Evolutionary conservation across 2,888 invertebrate species (phyloP), one percentile per base, ranked within the genome.

Genomic region (Diabrotica balteata): DNA sequence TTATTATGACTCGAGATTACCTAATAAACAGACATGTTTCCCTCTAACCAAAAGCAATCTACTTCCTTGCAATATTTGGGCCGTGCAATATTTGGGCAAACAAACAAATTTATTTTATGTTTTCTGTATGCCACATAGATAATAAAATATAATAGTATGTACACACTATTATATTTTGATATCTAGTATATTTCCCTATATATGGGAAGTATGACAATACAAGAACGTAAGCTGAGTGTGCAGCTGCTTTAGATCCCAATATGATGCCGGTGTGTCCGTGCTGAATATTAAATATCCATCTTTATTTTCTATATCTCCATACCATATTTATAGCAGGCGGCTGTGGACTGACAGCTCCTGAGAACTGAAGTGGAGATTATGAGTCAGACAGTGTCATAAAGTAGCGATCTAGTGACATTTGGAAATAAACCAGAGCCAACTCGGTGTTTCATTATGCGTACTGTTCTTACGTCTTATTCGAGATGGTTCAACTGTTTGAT

Each of bases 341-440:
- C 73, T 70, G 71, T 62, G 66, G 55, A 58, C 72, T 72, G 78
- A 79, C 79, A 79, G 79, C 78, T 80, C 79, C 78, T 79, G 80
- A 79, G 80, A 80, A 80, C 77, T 74, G 77, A 68, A 76, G 79
- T 78, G 77, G 76, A 80, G 78, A 79, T 80, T 80, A 80, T 80
- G 79, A 77, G 78, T 77, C 76, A 65, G 70, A 60, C 73, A 73
- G 78, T 74, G 78, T 80, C 80, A 80, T 81, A 81, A 80, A 81
- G 76, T 75, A 78, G 76, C 75, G 70, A 76, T 78, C 78, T 63
- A 77, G 75, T 77, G 80, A 80, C 81, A 78, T 78, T 78, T 76
- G 77, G 61, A 78, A 80, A 80, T 80, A 80, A 80, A 80, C 77
- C 77, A 79, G 78, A 78, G 76, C 63, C 54, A 46, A 63, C 74